phyloP scores from a whole-genome alignment of 2,113 vertebrate genomes.

The Nannobrachium achirus region DNA sequence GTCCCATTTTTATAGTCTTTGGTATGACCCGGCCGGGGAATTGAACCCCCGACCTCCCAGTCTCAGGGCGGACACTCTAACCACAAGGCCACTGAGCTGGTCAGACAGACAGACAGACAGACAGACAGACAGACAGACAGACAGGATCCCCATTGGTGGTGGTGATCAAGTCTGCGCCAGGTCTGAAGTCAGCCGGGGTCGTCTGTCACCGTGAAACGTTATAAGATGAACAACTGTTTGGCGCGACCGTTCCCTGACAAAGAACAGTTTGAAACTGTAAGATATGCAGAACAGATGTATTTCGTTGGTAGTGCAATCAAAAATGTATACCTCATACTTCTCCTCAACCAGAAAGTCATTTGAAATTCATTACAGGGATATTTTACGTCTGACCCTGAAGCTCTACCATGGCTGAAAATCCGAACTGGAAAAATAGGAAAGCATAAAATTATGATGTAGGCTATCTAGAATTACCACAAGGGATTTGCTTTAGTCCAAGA shows the following conservation, averaged over 20 bases:
- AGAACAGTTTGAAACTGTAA: conserved; percentile 5
- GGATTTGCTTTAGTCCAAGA: too few relatives aligned
- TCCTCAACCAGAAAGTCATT: background rate
- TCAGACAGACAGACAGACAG: too few relatives aligned
- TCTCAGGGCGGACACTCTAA: too few relatives aligned
- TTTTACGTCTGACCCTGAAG: background rate
- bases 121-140: too few relatives aligned
- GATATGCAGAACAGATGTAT: background rate
- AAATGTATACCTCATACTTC: background rate
- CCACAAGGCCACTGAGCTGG: too few relatives aligned
- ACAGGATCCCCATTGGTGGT: too few relatives aligned
- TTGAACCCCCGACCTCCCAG: too few relatives aligned
- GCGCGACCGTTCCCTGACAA: background rate
- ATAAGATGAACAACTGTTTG: background rate
- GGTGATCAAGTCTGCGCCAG: too few relatives aligned
- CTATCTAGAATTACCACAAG: background rate
- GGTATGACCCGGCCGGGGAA: too few relatives aligned
- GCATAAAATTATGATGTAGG: background rate
- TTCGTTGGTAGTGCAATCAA: background rate
- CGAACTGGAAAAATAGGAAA: too few relatives aligned
- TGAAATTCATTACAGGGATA: background rate
- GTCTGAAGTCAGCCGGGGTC: background rate
- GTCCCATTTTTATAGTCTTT: too few relatives aligned
- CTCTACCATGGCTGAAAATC: background rate
- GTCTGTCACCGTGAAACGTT: conserved; percentile 5